These are phyloP conservation scores for Speoplatyrhinus poulsoni DNA, from an alignment of 2,113 vertebrate species.

Conservation along the genomic window DNA sequence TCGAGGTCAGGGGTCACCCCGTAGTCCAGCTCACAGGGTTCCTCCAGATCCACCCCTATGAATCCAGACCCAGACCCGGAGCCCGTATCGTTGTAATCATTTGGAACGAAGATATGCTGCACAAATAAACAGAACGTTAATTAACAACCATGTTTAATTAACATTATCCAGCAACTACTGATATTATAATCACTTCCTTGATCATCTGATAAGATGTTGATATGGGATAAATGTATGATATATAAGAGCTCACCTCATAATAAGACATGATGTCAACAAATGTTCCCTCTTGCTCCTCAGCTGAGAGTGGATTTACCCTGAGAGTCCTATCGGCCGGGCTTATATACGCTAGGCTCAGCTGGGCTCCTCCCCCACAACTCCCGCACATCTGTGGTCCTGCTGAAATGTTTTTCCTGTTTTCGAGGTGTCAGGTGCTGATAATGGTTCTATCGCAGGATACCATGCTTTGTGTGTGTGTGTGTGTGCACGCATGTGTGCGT, in stretches of 20 bases:
- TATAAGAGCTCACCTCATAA: slow-evolving; percentile 64
- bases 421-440: slow-evolving; percentile 70
- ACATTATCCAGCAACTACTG: no score
- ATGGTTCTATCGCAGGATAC: slow-evolving; percentile 69
- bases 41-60: slow-evolving; percentile 73
- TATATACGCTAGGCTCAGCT: slow-evolving; percentile 48
- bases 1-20: slow-evolving; percentile 83
- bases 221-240: no score
- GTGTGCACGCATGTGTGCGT: slow-evolving; percentile 12
- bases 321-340: background rate
- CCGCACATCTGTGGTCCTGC: slow-evolving; percentile 62
- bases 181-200: no score
- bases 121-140: background rate
- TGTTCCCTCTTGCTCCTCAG: slow-evolving; percentile 12
- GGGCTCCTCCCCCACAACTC: slow-evolving; percentile 50
- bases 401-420: slow-evolving; percentile 77
- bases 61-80: slow-evolving; percentile 82
- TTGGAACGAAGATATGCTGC: slow-evolving; percentile 70
- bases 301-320: slow-evolving; percentile 6
- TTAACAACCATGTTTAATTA: no score
- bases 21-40: slow-evolving; percentile 80
- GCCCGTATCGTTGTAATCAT: slow-evolving; percentile 75
- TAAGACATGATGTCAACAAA: slow-evolving; percentile 69
- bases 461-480: slow-evolving; percentile 17
- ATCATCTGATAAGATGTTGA: no score